Conservation (phyloP, 2,113 vertebrate genomes). For the Rhinopithecus roxellana region DNA sequence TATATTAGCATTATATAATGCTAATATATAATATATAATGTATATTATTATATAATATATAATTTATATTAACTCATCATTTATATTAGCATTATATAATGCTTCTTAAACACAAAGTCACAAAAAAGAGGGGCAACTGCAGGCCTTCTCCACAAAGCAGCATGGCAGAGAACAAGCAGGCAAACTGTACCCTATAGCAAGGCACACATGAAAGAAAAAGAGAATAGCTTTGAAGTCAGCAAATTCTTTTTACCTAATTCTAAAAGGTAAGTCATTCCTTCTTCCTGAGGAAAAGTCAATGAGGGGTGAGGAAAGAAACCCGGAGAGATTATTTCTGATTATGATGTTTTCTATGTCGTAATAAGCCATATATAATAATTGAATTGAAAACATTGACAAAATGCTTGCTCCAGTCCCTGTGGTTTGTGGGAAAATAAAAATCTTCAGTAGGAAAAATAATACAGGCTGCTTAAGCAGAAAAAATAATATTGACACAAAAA, state of each 20-base stretch:
- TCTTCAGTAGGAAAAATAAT: neutral
- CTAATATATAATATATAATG: too few relatives aligned
- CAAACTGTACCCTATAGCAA: neutral
- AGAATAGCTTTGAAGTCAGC: neutral
- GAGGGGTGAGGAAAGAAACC: neutral
- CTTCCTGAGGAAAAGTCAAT: neutral
- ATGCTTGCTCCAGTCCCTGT: neutral
- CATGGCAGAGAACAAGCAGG: neutral
- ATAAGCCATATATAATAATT: neutral
- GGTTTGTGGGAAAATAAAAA: neutral
- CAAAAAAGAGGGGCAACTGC: neutral
- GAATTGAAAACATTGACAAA: neutral
- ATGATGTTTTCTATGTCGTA: neutral
- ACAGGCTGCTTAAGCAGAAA: neutral
- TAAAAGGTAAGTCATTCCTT: neutral
- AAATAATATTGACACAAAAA: neutral
- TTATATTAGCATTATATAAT: too few relatives aligned
- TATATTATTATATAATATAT: too few relatives aligned
- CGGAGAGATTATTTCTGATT: neutral
- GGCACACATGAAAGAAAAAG: neutral
- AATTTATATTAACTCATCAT: too few relatives aligned
- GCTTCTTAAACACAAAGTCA: neutral
- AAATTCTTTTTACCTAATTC: neutral
- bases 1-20: too few relatives aligned
- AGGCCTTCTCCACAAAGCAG: neutral